Evolutionary conservation across 2,797 vertebrate species (phyloP).

Genomic region (Ctenopoma multispine): DNA sequence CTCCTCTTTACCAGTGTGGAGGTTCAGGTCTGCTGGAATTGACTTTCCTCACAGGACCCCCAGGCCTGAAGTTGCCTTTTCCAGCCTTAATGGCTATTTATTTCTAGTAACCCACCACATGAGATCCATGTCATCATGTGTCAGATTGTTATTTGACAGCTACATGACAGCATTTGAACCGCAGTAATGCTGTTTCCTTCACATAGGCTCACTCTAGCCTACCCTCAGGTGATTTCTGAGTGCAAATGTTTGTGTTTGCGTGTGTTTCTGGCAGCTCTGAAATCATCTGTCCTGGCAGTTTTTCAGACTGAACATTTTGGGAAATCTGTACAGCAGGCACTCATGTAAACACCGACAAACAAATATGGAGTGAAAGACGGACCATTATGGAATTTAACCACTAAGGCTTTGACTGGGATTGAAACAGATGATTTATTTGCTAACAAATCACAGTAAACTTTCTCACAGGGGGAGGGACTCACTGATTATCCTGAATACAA

Average conservation of each 20-base stretch:
- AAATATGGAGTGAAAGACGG: constrained; percentile 6
- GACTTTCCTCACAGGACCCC: too few species aligned
- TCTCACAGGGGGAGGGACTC: too few species aligned
- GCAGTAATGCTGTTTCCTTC: background rate
- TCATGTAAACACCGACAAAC: constrained; percentile 26
- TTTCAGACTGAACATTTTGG: constrained; percentile 16
- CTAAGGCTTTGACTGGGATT: background rate
- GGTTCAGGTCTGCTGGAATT: too few species aligned
- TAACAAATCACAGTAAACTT: background rate
- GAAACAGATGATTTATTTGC: background rate
- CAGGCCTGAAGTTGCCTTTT: too few species aligned
- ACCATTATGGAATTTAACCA: background rate
- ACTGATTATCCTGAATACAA: too few species aligned
- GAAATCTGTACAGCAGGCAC: constrained; percentile 27
- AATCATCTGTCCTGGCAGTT: constrained; percentile 19
- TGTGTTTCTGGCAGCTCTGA: background rate
- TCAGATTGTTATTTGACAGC: too few species aligned
- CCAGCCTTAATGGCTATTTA: too few species aligned
- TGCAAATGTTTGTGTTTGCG: background rate
- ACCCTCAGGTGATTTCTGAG: background rate
- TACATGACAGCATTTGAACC: constrained; percentile 3
- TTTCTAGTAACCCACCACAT: too few species aligned
- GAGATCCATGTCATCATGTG: background rate
- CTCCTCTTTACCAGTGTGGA: too few species aligned
- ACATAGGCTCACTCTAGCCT: constrained; percentile 1